Evolutionary conservation across 2,113 vertebrate species (phyloP), one percentile per base, ranked within the genome.

Genomic region (Urocynchramus pylzowi): DNA sequence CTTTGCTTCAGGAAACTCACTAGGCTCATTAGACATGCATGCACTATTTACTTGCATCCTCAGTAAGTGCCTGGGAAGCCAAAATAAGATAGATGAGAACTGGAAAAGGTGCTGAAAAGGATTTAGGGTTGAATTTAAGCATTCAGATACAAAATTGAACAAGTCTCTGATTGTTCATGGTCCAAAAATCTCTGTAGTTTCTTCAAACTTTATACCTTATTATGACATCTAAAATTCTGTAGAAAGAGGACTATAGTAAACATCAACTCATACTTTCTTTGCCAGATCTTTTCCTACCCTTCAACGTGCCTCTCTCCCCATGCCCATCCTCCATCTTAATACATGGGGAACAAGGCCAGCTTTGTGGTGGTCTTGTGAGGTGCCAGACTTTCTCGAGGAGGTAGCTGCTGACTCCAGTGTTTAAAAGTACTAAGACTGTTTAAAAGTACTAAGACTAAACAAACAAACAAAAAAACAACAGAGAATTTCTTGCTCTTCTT

Each of bases 231-330:
- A 42, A 67, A 61, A 68, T 16, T 80, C 60, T 82, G 16, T 47
- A 35, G 16, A 49, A 67, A 82, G 8, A 24, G 2, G 16, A 71
- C 63, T 39, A 63, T 2, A 11, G 11, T 49, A 75, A 93, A 54
- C 2, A 21, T 21, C 17, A 71, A 47, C 7, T 44, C 1, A 0
- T 37, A 6, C n/a, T 2, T 44, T 84, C 22, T 77, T 87, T 1
- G 0, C 6, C 10, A 35, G 4, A 9, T 37, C 8, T 52, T 63
- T 70, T 70, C 23, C 30, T 67, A 12, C 11, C 7, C 7, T 73
- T 77, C 37, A 57, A 1, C 3, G 1, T 33, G 3, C 9, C 21
- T 7, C 2, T 69, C 3, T 79, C 9, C 22, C 7, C 8, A n/a
- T 9, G 52, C 5, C 10, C 12, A 39, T 7, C 2, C 2, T 28